These are phyloP conservation scores for Armadillidium nasatum DNA, from an alignment of 1,140 invertebrate species.

Conservation along the genomic window DNA sequence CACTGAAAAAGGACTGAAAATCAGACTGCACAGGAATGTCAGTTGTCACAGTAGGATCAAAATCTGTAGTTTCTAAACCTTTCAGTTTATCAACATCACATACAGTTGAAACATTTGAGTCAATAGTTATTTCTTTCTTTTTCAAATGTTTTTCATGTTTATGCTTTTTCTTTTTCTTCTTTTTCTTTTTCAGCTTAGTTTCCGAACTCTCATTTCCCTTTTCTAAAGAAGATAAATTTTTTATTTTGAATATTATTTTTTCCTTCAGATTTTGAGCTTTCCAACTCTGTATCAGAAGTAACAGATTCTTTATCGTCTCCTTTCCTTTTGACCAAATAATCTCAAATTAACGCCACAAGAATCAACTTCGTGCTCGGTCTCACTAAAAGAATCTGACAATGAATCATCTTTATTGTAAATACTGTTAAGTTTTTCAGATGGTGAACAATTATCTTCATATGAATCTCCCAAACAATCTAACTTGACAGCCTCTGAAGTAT, in stretches of 20 bases:
- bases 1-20: background rate
- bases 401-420: background rate
- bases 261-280: background rate
- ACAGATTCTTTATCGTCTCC: background rate
- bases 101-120: background rate
- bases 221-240: background rate
- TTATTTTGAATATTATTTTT: background rate
- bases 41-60: too few relatives aligned
- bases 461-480: background rate
- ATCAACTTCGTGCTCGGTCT: background rate
- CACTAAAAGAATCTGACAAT: background rate
- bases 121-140: background rate
- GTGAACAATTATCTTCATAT: too few relatives aligned
- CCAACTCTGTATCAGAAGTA: background rate
- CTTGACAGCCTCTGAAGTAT: background rate
- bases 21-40: too few relatives aligned
- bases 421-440: background rate
- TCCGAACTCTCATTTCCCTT: background rate
- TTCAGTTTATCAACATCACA: slow-evolving; percentile 1
- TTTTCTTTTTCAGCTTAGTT: background rate
- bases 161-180: background rate
- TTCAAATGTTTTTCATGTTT: background rate
- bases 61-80: too few relatives aligned
- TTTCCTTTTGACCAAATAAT: background rate
- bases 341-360: background rate